Evolutionary conservation across 2,797 vertebrate genomes (phyloP).

Genomic region (Syndactyla subalaris): DNA sequence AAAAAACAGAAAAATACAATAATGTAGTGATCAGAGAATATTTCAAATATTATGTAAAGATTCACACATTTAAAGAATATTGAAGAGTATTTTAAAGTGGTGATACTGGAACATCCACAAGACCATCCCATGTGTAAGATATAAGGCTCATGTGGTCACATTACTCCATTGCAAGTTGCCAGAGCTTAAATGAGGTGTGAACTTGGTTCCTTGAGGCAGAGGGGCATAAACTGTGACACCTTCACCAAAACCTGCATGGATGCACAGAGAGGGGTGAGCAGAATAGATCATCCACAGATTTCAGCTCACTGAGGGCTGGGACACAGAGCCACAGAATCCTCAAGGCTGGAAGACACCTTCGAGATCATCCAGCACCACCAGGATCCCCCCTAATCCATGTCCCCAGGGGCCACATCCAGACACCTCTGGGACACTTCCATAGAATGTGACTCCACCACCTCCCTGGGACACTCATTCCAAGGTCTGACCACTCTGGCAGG

Average conservation of each 20-base stretch:
- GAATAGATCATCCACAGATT: not conserved
- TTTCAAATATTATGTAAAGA: not conserved
- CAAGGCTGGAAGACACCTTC: not conserved
- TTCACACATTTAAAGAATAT: not conserved
- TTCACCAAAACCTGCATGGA: not conserved
- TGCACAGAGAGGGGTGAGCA: not conserved
- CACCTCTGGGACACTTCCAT: not conserved
- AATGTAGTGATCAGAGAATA: not conserved
- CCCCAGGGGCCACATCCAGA: not conserved
- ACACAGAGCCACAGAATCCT: not conserved
- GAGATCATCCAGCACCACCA: not conserved
- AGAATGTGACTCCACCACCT: not conserved
- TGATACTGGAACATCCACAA: not conserved
- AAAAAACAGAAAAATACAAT: not conserved
- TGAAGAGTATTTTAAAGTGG: not conserved
- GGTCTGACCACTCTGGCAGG: too few relatives aligned
- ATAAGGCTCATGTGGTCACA: not conserved
- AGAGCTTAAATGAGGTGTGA: not conserved
- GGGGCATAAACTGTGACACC: not conserved
- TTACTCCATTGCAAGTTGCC: not conserved
- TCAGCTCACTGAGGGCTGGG: not conserved
- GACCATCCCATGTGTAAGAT: not conserved
- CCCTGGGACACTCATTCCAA: not conserved
- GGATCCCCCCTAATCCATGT: not conserved
- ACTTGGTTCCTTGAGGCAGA: not conserved